A percentile compares a stretch with the other conserved stretches of the same genome.
These are phyloP conservation scores for Belgica antarctica DNA, from an alignment of 2,888 invertebrate genomes.

Conservation along the genomic window DNA sequence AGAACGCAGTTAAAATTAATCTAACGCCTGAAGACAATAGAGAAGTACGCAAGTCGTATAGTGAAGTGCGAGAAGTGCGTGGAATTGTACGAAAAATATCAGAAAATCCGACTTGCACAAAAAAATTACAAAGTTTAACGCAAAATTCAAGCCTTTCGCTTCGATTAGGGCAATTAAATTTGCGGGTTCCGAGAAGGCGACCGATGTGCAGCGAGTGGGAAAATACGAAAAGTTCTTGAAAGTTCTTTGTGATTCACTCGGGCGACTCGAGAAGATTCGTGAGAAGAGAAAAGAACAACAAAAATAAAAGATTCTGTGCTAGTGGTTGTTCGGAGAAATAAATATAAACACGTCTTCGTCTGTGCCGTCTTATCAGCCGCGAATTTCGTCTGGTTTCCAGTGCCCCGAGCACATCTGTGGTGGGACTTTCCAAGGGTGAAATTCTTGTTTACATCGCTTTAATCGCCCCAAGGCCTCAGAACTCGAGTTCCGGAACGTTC, in stretches of 20 bases:
- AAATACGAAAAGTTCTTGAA: background rate
- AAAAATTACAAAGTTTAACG: background rate
- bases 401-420: no score
- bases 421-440: no score
- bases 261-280: background rate
- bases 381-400: no score
- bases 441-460: no score
- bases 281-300: no score
- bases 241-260: background rate
- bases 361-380: no score
- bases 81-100: background rate
- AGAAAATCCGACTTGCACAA: conserved; percentile 8
- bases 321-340: background rate
- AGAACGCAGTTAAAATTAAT: no score
- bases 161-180: background rate
- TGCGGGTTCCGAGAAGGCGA: background rate
- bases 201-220: background rate
- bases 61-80: background rate
- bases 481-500: no score
- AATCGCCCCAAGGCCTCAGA: no score
- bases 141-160: background rate
- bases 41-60: no score
- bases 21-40: no score
- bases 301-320: background rate
- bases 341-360: no score